Evolutionary conservation across 2,888 invertebrate genomes (phyloP), one percentile per base, ranked within the genome.

Genomic region (Protonemura montana): DNA sequence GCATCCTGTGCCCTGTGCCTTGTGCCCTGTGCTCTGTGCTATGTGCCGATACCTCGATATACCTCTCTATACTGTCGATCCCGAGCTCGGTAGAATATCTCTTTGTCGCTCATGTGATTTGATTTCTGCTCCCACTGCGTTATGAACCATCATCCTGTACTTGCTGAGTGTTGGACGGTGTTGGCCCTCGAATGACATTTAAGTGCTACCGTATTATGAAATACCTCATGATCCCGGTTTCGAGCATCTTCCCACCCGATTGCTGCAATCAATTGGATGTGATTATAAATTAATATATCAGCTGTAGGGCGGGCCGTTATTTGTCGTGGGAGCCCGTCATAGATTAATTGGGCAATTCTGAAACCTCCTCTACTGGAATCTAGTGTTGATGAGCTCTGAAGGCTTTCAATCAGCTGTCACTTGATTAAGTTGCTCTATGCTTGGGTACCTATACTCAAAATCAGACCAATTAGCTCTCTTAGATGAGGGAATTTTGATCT

Each of bases 281-380:
- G 7, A 59, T 59, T 59, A 59, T 59, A 59, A 59, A 59, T 59
- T 59, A 59, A n/a, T n/a, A n/a, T n/a, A n/a, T 59, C 2, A 35
- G 10, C 35, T 59, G 59, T 59, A 59, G 59, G 59, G 59, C 59
- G 7, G 13, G 59, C 13, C 16, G 16, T 59, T 59, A 21, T 59
- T 3, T 59, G 59, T 10, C 59, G 59, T 59, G 59, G 59, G 59
- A 59, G 59, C 13, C 59, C 21, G 21, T 59, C 59, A 59, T 59
- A 59, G 59, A 59, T 59, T 59, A 59, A 59, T 59, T 59, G 59
- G 59, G 21, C 59, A 59, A 59, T 59, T 59, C 59, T 59, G 59
- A 59, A 59, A 59, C 59, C 16, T 59, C 59, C 59, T 59, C 59
- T 7, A 59, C 59, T 59, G 21, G 59, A 59, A 59, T 21, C 7